phyloP scores from a whole-genome alignment of 2,888 invertebrate genomes.

The Oeneis ivallda region DNA sequence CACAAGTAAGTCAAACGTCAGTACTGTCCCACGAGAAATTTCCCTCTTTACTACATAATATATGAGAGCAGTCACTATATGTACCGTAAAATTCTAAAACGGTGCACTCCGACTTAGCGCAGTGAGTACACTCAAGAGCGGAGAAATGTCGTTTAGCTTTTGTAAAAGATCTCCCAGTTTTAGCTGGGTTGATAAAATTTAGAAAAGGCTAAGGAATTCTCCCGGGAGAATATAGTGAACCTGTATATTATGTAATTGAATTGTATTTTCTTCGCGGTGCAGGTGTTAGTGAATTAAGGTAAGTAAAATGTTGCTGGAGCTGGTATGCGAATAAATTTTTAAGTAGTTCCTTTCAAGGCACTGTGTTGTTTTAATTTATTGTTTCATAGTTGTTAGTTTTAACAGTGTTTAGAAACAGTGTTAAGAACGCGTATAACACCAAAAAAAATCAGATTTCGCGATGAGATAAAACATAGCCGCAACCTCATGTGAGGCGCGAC shows the following conservation, averaged over 20 bases:
- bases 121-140: conserved; percentile 27
- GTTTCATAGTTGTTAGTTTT: not conserved
- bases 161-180: conserved; percentile 29
- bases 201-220: conserved; percentile 14
- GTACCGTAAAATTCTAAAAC: conserved; percentile 35
- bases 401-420: too few relatives aligned
- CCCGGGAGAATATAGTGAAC: conserved; percentile 7
- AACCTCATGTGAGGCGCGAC: too few relatives aligned
- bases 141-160: conserved; percentile 32
- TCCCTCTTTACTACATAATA: conserved; percentile 29
- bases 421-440: too few relatives aligned
- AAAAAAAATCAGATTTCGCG: too few relatives aligned
- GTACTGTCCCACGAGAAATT: conserved; percentile 8
- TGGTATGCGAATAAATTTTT: conserved; percentile 13
- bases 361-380: not conserved
- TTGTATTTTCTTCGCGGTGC: conserved; percentile 7
- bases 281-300: conserved; percentile 4
- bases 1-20: not conserved
- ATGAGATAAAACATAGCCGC: too few relatives aligned
- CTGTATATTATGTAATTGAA: conserved; percentile 27
- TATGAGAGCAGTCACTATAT: conserved; percentile 30
- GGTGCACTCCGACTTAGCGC: conserved; percentile 26
- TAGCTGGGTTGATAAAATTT: conserved; percentile 24
- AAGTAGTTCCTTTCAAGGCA: not conserved
- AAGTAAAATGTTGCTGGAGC: conserved; percentile 11